Base-by-base conservation (phyloP, 2,113 vertebrate genomes). In the Psittacula cyanocephala region DNA sequence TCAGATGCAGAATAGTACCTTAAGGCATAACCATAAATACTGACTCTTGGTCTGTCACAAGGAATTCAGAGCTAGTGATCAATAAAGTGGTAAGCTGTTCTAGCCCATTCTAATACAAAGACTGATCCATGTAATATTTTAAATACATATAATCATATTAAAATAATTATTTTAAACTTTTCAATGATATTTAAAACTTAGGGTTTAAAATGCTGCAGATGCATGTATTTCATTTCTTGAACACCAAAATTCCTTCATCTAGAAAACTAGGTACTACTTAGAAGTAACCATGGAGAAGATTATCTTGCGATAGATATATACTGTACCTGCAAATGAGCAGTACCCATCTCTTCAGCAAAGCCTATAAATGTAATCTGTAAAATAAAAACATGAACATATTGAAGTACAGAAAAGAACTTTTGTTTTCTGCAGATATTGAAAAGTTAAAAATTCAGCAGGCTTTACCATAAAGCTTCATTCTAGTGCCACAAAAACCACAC, bases 331-430 rank as follows among this genome's bases (percentile, higher is more conserved):
- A 98, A 98, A 92, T 87, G 96, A 95, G 97, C 88, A 85, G 94
- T 78, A 87, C 98, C 97, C 39, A 98, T 98, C 78, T 98, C 99
- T 93, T 98, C 98, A 86, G 97, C 97, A 97, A 99, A 98, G 92
- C 97, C 98, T 95, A 99, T 96, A 97, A 99, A 99, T 69, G 98
- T 98, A 88, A 99, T 96, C 99, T 99, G 93, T 43, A 97, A 97
- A 78, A 97, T 29, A 97, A 97, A 96, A 10, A 53, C 60, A 96
- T 7, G 20, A 89, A 89, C 19, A 74, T 7, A 71, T 2, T 88
- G 37, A 55, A 75, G 15, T 13, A 69, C 35, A 88, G n/a, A 72
- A 89, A 49, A 37, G 1, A 39, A 52, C 9, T 37, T 39, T 33
- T 6, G 1, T 31, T 86, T 86, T 71, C 60, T 82, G 27, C 24